Base-by-base conservation (phyloP, 2,888 invertebrate genomes). In the Hofmannophila pseudospretella region DNA sequence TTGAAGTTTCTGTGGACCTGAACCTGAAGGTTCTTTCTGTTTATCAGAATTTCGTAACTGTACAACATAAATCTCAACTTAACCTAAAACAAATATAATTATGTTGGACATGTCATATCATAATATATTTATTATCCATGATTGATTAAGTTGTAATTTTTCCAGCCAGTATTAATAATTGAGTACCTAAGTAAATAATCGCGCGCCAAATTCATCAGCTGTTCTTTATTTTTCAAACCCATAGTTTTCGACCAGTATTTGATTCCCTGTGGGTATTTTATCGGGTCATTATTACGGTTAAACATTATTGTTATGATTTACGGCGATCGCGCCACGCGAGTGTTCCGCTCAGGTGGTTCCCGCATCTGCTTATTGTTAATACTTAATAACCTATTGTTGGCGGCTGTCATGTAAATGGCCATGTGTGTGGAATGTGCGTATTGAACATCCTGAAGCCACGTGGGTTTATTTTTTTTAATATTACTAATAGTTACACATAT, bases 341-440 rank as follows among this genome's bases (percentile, higher is more conserved):
- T 42, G 70, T 70, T 68, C 72, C 64, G 67, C 52, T 80, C 82
- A 84, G 82, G 81, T 84, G 84, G 67, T 58, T 51, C 19, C 32
- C 58, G 63, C 82, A 82, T 84, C 84, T 84, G 84, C 79, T 64
- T 67, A 59, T 56, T 62, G 59, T 73, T 80, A 78, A 81, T 77
- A 69, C 58, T 73, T 80, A 78, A 81, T 77, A 69, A 70, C 67
- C 71, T 58, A 81, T 84, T 81, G 79, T 81, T 72, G 60, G 46
- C 45, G 39, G 42, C 47, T 47, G 51, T 53, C 41, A 34, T 41
- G 32, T 41, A 16, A 36, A 27, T 23, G 30, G 19, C 19, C 41
- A 40, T 45, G 42, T 44, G 41, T 44, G 27, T 23, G 3, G n/a
- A 23, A 23, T 23, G 23, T 23, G 23, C 8, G 7, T n/a, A 5